A percentile compares a stretch with the other conserved stretches of the same genome.
Evolutionary conservation across 2,888 invertebrate species (phyloP).

Genomic region (Acanthoscelides obtectus): DNA sequence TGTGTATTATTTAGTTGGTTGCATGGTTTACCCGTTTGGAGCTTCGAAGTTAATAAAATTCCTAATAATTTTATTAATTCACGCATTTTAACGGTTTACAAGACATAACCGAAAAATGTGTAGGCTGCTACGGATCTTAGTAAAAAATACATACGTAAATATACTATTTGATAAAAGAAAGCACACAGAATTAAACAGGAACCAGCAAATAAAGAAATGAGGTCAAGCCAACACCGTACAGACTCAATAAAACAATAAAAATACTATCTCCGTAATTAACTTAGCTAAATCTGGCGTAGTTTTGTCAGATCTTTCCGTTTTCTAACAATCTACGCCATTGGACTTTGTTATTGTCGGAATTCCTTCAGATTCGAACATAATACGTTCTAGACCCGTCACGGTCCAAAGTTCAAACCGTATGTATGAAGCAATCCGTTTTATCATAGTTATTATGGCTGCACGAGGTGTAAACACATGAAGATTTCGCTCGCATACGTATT

Average conservation of each 20-base stretch:
- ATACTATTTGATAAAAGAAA: background rate
- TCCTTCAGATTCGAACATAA: constrained; percentile 8
- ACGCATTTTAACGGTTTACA: too few species aligned
- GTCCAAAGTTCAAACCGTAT: constrained; percentile 13
- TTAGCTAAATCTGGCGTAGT: background rate
- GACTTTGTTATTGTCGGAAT: constrained; percentile 12
- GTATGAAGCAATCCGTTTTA: background rate
- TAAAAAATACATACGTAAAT: too few species aligned
- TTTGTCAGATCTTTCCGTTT: background rate
- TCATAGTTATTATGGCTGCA: background rate
- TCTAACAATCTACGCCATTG: background rate
- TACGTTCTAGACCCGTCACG: constrained; percentile 10
- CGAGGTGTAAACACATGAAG: background rate
- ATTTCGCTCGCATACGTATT: background rate
- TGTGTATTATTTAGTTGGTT: too few species aligned
- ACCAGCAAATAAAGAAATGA: background rate
- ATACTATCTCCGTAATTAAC: background rate
- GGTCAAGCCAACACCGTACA: background rate
- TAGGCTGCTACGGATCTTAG: too few species aligned
- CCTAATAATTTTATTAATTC: too few species aligned
- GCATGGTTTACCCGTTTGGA: too few species aligned
- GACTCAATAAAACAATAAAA: background rate
- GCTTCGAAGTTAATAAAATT: too few species aligned
- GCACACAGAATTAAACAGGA: background rate
- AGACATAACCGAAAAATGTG: too few species aligned